Conservation (phyloP, 2,888 invertebrate species). For the Hymenopus coronatus region DNA sequence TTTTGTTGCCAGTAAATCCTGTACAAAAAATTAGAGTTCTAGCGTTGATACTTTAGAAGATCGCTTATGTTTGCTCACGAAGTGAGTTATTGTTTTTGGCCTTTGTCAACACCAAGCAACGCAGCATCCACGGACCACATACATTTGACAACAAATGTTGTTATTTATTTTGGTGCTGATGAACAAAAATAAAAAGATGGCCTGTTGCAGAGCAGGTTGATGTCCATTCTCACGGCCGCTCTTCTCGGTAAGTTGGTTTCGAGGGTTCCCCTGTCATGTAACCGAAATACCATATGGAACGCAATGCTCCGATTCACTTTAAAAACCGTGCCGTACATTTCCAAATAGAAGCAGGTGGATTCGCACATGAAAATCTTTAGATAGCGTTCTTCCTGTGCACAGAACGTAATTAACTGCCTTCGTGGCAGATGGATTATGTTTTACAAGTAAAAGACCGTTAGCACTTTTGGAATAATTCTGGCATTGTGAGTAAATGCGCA, state of each 20-base stretch:
- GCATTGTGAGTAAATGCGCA: neutral
- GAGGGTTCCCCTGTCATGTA: neutral
- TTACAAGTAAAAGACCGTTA: neutral
- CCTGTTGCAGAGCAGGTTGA: neutral
- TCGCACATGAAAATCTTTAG: neutral
- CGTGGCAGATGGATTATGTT: neutral
- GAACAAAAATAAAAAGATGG: too few species aligned
- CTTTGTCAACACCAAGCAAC: too few species aligned
- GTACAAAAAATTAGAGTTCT: too few species aligned
- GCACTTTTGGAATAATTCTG: neutral
- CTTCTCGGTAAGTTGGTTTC: neutral
- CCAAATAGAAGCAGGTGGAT: neutral
- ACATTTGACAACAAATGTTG: too few species aligned
- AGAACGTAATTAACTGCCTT: neutral
- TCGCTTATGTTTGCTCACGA: too few species aligned
- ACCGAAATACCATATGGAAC: conserved; percentile 29
- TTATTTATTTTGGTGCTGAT: too few species aligned
- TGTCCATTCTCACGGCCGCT: neutral
- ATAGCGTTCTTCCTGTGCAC: neutral
- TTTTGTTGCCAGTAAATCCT: too few species aligned
- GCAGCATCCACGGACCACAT: too few species aligned
- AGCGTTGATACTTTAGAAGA: too few species aligned
- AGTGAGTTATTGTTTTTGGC: too few species aligned
- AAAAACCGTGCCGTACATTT: neutral
- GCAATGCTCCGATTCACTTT: neutral